Conservation (phyloP, 2,113 vertebrate genomes). For the Catharus fuscescens region DNA sequence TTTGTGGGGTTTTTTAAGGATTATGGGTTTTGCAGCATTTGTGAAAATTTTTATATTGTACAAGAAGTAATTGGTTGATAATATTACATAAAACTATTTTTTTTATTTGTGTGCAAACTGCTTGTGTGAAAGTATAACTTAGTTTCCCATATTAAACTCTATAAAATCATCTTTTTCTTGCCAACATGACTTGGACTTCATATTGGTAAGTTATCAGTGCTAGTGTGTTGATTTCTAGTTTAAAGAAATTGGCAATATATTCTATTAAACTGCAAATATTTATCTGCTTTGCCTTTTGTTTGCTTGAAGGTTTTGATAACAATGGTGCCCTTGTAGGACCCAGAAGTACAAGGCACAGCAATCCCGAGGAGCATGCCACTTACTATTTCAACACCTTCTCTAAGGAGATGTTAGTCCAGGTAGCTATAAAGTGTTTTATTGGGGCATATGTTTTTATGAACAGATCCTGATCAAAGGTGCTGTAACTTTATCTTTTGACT, state of each 20-base stretch:
- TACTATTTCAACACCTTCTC: constrained; percentile 97
- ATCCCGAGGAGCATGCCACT: constrained; percentile 92
- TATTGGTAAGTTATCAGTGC: constrained; percentile 84
- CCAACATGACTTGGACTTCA: constrained; percentile 79
- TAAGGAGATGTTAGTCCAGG: constrained; percentile 96
- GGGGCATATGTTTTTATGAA: background rate
- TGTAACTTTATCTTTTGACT: background rate
- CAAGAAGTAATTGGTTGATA: background rate
- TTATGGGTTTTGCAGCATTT: background rate
- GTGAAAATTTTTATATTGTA: background rate
- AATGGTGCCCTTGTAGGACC: constrained; percentile 92
- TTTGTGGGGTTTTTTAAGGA: background rate
- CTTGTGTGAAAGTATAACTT: background rate
- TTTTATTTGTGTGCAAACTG: background rate
- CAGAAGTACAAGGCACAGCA: constrained; percentile 93
- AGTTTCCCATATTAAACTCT: constrained; percentile 78
- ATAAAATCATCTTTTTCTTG: constrained; percentile 80
- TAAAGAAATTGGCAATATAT: constrained; percentile 49
- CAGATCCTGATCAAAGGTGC: background rate
- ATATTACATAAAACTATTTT: background rate
- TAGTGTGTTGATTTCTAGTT: constrained; percentile 59
- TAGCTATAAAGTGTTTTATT: constrained; percentile 52
- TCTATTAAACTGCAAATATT: background rate
- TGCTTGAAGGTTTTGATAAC: constrained; percentile 92
- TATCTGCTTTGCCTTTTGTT: constrained; percentile 63